These are phyloP conservation scores for Neomicropteryx cornuta DNA, from an alignment of 1,140 invertebrate species.

Conservation along the genomic window DNA sequence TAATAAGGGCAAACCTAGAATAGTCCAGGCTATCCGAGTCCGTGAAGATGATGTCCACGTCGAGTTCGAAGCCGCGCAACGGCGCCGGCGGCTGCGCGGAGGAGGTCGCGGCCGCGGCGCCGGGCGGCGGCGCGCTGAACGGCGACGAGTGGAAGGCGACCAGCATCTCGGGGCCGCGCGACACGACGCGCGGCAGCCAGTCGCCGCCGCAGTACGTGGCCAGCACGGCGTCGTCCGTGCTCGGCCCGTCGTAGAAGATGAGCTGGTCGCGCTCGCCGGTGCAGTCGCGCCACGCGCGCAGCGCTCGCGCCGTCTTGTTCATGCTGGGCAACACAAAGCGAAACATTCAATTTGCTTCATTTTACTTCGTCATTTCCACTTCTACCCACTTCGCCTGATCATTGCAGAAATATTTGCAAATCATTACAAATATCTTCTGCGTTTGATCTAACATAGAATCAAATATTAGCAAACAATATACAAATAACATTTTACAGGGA, in stretches of 20 bases:
- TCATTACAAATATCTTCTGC: too few relatives aligned
- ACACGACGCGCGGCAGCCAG: constrained; percentile 62
- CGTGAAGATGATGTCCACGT: constrained; percentile 76
- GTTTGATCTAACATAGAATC: too few relatives aligned
- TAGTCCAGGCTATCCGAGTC: constrained; percentile 58
- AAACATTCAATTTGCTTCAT: too few relatives aligned
- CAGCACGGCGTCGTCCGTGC: constrained; percentile 67
- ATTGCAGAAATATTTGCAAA: too few relatives aligned
- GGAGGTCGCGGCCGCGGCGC: constrained; percentile 20
- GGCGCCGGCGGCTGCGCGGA: constrained; percentile 40
- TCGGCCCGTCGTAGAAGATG: constrained; percentile 76
- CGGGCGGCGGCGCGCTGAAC: constrained; percentile 59
- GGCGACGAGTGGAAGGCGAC: constrained; percentile 74
- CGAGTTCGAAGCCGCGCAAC: constrained; percentile 65
- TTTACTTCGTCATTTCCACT: too few relatives aligned
- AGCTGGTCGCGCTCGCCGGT: constrained; percentile 69
- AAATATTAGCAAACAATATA: too few relatives aligned
- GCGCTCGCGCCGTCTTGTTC: constrained; percentile 54
- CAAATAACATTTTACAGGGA: too few relatives aligned
- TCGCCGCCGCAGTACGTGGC: constrained; percentile 80
- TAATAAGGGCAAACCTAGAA: constrained; percentile 22
- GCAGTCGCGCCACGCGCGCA: constrained; percentile 73
- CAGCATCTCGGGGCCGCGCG: constrained; percentile 69
- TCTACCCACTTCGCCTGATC: too few relatives aligned
- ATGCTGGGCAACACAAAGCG: too few relatives aligned